Conservation (phyloP, 2,888 invertebrate genomes). For the Apodemia mormo region DNA sequence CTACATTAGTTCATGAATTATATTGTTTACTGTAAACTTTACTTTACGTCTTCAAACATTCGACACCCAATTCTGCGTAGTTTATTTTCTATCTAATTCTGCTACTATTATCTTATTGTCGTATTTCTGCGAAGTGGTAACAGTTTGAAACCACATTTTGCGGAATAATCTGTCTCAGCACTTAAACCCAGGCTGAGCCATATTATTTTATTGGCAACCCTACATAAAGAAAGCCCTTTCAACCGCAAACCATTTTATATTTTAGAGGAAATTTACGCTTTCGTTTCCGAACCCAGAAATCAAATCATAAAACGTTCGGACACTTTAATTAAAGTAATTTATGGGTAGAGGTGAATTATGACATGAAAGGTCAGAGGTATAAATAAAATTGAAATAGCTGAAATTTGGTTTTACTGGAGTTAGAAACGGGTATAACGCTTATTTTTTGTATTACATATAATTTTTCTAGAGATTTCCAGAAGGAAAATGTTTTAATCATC, state of each 20-base stretch:
- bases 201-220: constrained; percentile 11
- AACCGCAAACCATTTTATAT: constrained; percentile 16
- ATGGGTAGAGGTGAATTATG: constrained; percentile 5
- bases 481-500: no score
- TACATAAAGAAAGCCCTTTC: constrained; percentile 13
- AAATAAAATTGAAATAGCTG: neutral
- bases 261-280: constrained; percentile 17
- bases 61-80: neutral
- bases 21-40: no score
- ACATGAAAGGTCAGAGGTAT: constrained; percentile 12
- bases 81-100: neutral
- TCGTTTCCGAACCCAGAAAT: constrained; percentile 17
- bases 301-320: constrained; percentile 18
- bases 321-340: constrained; percentile 17
- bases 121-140: neutral
- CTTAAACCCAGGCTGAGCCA: neutral
- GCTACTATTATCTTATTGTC: neutral
- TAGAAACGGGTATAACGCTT: neutral
- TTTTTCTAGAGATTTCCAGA: no score
- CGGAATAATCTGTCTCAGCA: neutral
- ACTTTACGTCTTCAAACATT: neutral
- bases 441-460: neutral
- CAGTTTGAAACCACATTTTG: neutral
- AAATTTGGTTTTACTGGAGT: neutral
- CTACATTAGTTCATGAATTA: no score